Evolutionary conservation across 1,140 invertebrate species (phyloP).

Genomic region (Plodia interpunctella): DNA sequence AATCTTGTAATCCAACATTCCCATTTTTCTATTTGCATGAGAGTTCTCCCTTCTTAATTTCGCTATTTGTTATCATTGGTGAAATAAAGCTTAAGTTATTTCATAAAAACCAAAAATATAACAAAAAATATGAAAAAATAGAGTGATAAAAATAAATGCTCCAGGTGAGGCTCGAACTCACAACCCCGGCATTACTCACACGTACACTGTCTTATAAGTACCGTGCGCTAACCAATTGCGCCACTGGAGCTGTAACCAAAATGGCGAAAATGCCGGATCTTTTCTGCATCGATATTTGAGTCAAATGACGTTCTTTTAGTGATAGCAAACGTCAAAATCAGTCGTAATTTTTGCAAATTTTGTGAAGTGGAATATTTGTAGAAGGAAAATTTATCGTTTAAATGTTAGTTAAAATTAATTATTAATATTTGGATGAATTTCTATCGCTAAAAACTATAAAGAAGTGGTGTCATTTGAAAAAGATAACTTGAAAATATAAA

Average conservation of each 20-base stretch:
- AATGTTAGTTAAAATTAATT: not conserved
- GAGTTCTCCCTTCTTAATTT: too few species aligned
- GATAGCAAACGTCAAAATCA: slow-evolving; percentile 35
- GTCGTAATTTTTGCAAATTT: not conserved
- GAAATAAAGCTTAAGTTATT: too few species aligned
- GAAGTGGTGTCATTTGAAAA: not conserved
- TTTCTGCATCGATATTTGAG: slow-evolving; percentile 25
- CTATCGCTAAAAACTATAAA: not conserved
- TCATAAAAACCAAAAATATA: too few species aligned
- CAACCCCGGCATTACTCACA: slow-evolving; percentile 97
- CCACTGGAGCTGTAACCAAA: slow-evolving; percentile 86
- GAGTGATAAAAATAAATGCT: slow-evolving; percentile 76
- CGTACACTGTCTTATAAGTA: slow-evolving; percentile 95
- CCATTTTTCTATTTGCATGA: too few species aligned
- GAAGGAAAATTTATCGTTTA: not conserved
- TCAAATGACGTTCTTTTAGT: slow-evolving; percentile 46
- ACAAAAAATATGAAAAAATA: not conserved
- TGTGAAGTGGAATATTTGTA: not conserved
- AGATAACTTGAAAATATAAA: slow-evolving; percentile 26
- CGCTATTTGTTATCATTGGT: too few species aligned
- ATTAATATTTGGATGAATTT: not conserved
- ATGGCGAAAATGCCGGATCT: slow-evolving; percentile 29
- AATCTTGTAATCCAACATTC: too few species aligned
- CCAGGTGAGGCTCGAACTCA: slow-evolving; percentile 98
- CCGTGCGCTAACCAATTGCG: slow-evolving; percentile 99